phyloP scores from a whole-genome alignment of 2,888 invertebrate genomes.

The Philopedon plagiatum region DNA sequence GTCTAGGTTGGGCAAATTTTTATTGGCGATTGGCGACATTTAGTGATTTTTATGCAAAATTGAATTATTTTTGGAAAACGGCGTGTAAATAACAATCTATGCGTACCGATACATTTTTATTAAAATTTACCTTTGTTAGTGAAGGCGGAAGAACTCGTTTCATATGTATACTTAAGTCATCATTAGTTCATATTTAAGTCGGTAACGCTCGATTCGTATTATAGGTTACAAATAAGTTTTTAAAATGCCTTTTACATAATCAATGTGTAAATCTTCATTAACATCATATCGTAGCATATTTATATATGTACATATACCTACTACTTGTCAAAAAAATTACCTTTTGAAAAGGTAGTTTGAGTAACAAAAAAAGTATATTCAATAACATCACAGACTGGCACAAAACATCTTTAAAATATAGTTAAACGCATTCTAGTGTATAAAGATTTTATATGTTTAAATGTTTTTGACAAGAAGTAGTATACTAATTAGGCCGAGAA shows the following conservation, averaged over 20 bases:
- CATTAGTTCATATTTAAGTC: conserved; percentile 6
- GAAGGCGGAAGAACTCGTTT: not conserved
- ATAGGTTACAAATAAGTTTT: conserved; percentile 41
- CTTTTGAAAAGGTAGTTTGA: not conserved
- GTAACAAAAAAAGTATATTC: not conserved
- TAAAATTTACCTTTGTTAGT: not conserved
- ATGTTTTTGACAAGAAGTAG: not conserved
- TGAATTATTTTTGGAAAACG: not conserved
- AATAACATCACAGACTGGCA: too few species aligned
- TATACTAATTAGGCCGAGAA: conserved; percentile 62
- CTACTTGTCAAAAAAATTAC: not conserved
- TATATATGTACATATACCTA: not conserved
- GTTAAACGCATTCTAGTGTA: not conserved
- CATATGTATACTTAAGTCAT: conserved; percentile 13
- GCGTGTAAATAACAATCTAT: not conserved
- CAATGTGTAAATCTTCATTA: conserved; percentile 59
- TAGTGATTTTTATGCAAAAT: not conserved
- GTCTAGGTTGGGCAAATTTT: too few species aligned
- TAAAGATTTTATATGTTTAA: not conserved
- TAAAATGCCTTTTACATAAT: conserved; percentile 65
- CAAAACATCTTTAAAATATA: too few species aligned
- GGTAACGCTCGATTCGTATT: not conserved
- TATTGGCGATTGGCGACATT: too few species aligned
- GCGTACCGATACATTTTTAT: not conserved
- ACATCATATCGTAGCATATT: conserved; percentile 37